These are phyloP conservation scores for Petrolisthes cinctipes DNA, from an alignment of 2,888 invertebrate genomes.

Conservation along the genomic window DNA sequence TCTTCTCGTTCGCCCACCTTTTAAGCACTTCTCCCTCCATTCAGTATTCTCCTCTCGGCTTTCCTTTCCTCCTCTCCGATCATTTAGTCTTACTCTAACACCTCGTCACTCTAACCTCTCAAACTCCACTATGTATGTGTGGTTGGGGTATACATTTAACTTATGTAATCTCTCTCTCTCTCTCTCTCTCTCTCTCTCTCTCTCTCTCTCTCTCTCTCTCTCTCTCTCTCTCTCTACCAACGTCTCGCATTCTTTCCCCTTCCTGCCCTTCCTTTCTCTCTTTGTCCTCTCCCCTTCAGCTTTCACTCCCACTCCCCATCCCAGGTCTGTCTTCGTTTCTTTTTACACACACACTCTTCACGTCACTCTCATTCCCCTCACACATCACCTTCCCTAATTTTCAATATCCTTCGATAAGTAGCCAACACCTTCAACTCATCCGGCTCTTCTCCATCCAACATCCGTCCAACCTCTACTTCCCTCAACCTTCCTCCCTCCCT, in stretches of 20 bases:
- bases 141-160: no score
- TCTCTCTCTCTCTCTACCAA: background rate
- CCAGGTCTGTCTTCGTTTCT: no score
- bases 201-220: background rate
- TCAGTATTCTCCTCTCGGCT: background rate
- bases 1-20: background rate
- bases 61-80: background rate
- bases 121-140: no score
- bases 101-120: background rate
- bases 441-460: no score
- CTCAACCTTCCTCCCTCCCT: slow-evolving; percentile 12
- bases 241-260: background rate
- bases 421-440: no score
- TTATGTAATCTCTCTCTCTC: background rate
- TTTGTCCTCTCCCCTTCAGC: background rate
- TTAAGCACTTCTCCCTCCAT: background rate
- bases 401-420: no score
- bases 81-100: background rate
- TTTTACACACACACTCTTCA: no score
- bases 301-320: no score
- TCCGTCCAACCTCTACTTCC: no score
- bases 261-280: background rate
- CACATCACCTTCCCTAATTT: no score
- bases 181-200: slow-evolving; percentile 13
- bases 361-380: no score